phyloP scores from a whole-genome alignment of 1,140 invertebrate species.

The Dufourea novaeangliae region DNA sequence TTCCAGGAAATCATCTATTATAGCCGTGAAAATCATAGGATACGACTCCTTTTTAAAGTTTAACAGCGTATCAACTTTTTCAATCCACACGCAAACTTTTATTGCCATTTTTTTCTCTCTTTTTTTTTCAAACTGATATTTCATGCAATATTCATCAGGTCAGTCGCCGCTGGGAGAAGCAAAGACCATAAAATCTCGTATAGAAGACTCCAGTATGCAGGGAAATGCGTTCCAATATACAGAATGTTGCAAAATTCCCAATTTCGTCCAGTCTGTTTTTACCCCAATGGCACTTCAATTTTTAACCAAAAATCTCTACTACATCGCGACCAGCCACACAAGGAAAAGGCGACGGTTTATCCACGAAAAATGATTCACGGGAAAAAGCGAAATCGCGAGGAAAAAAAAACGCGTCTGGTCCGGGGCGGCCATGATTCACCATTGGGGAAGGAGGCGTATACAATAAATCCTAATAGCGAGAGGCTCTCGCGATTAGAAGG shows the following conservation, averaged over 20 bases:
- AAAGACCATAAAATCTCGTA: not conserved
- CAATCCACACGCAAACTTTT: not conserved
- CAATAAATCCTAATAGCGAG: conserved; percentile 6
- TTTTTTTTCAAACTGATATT: not conserved
- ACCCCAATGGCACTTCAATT: too few relatives aligned
- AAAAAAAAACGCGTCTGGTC: not conserved
- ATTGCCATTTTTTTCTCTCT: not conserved
- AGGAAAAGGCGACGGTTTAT: too few relatives aligned
- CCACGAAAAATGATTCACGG: too few relatives aligned
- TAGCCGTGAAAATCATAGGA: not conserved
- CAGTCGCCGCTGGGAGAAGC: not conserved
- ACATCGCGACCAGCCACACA: too few relatives aligned
- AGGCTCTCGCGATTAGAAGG: conserved; percentile 28
- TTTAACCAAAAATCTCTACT: too few relatives aligned
- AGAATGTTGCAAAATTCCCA: not conserved
- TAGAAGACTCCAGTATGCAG: too few relatives aligned
- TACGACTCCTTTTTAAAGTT: not conserved
- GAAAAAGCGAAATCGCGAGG: not conserved
- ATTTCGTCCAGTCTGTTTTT: not conserved
- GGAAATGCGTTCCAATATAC: not conserved
- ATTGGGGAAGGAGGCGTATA: too few relatives aligned
- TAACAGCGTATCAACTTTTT: not conserved
- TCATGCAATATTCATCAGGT: conserved; percentile 1
- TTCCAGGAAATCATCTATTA: not conserved
- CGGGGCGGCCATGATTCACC: not conserved